A percentile compares a stretch with the other conserved stretches of the same genome.
Evolutionary conservation across 53 echinoderm and acorn worm species (phyloP).

Genomic region (Mesocentrotus franciscanus): DNA sequence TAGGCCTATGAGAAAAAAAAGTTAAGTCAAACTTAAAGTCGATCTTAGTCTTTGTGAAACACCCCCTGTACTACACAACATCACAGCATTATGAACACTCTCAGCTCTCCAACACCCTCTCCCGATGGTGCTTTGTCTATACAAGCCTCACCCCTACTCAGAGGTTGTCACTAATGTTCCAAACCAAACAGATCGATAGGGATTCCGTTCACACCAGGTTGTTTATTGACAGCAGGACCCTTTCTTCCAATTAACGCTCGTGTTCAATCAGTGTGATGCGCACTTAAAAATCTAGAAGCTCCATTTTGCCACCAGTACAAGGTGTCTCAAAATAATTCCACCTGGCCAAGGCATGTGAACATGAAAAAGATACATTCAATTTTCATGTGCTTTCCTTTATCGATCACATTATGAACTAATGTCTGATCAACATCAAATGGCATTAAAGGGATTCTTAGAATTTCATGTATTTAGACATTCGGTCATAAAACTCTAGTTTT

Average conservation of each 20-base stretch:
- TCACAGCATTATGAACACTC: too few species aligned
- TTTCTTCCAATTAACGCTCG: constrained; percentile 53
- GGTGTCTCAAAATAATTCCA: neutral
- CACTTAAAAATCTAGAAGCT: neutral
- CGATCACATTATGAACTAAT: too few species aligned
- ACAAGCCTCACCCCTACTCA: neutral
- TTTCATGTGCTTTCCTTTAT: too few species aligned
- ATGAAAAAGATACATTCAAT: too few species aligned
- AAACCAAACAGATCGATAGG: constrained; percentile 44
- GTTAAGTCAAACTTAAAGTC: too few species aligned
- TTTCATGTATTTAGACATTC: too few species aligned
- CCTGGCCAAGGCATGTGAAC: neutral
- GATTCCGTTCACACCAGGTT: constrained; percentile 26
- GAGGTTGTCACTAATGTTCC: constrained; percentile 47
- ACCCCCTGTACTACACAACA: too few species aligned
- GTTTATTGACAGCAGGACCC: constrained; percentile 34
- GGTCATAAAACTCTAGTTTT: too few species aligned
- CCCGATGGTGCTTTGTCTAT: neutral
- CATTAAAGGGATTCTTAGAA: too few species aligned
- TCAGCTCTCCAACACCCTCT: neutral
- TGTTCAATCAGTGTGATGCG: constrained; percentile 19
- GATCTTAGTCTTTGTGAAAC: too few species aligned
- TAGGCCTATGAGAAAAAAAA: too few species aligned
- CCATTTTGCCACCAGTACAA: neutral
- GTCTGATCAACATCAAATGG: too few species aligned